Evolutionary conservation across 2,797 vertebrate genomes (phyloP), one percentile per base, ranked within the genome.

Genomic region (Antennarius maculatus): DNA sequence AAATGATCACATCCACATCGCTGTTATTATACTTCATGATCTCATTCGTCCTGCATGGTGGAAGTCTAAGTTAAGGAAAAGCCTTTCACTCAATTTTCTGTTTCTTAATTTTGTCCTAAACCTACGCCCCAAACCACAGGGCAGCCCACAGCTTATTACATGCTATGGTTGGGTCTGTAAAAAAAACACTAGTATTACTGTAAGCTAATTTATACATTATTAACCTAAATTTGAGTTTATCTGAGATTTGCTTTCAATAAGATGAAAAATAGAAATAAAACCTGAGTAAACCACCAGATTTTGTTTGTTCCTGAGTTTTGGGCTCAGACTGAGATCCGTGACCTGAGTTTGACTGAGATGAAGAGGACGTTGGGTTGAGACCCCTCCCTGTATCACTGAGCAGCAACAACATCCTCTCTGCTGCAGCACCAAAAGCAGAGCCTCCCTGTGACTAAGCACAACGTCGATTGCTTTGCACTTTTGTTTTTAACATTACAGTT

Each of bases 401-500:
- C 80, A 80, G 59, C 65, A 83, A 87, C 83, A 88, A 81, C 76
- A 82, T 83, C 87, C 66, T 84, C 68, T 77, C n/a, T 74, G 60
- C 43, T 59, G 60, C 58, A 69, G 46, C 45, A 55, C 27, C 14
- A 55, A 69, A 75, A 74, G 13, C 42, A 71, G 47, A 43, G 13
- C 11, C n/a, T n/a, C 62, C 54, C 55, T 41, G 61, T 84, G 80
- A 86, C 74, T 76, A 78, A 84, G 85, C 75, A 83, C 50, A 63
- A 66, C 28, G 60, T 18, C 15, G 42, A 83, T 78, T 71, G 65
- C 78, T 74, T 67, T 48, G 72, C 88, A 88, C 84, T 89, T 87
- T 86, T 86, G 85, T 87, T 91, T 89, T 88, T 86, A 66, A 79
- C 80, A 86, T 88, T 85, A 86, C 81, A 79, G 80, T 81, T 82